Percentiles rank a stretch among this genome's conserved stretches.
Conservation (phyloP, 1,140 invertebrate genomes). For the Frieseomelitta varia region DNA sequence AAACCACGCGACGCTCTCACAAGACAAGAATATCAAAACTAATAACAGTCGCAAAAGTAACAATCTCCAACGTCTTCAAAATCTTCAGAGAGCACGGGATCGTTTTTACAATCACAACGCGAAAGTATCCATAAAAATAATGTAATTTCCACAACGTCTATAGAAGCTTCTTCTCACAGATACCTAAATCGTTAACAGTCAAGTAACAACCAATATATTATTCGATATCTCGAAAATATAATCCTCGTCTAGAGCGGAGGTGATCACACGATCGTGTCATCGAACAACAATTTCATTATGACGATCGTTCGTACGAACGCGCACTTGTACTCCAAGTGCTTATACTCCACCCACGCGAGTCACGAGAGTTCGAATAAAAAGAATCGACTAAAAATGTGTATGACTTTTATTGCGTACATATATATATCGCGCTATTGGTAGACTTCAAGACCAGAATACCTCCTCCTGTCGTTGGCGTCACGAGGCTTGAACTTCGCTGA, state of each 20-base stretch:
- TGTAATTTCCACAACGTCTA: no score
- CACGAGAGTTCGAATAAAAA: not conserved
- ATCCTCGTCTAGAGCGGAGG: not conserved
- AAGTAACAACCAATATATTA: no score
- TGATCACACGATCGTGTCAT: not conserved
- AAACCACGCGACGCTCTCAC: no score
- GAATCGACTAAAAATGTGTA: not conserved
- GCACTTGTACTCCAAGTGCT: not conserved
- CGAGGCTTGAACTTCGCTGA: conserved; percentile 73
- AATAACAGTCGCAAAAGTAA: no score
- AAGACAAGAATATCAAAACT: no score
- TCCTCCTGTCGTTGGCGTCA: conserved; percentile 49
- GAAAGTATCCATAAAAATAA: no score
- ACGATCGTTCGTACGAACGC: not conserved
- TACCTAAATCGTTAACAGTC: no score
- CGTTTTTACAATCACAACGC: no score
- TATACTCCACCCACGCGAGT: not conserved
- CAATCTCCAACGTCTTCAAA: no score
- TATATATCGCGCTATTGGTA: not conserved
- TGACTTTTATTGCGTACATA: not conserved
- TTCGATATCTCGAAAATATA: not conserved
- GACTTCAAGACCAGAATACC: conserved; percentile 33
- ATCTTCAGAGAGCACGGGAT: no score
- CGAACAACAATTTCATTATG: not conserved
- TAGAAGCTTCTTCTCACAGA: no score